Evolutionary conservation across 2,888 invertebrate species (phyloP), one percentile per base, ranked within the genome.

Genomic region (Nemurella pictetii): DNA sequence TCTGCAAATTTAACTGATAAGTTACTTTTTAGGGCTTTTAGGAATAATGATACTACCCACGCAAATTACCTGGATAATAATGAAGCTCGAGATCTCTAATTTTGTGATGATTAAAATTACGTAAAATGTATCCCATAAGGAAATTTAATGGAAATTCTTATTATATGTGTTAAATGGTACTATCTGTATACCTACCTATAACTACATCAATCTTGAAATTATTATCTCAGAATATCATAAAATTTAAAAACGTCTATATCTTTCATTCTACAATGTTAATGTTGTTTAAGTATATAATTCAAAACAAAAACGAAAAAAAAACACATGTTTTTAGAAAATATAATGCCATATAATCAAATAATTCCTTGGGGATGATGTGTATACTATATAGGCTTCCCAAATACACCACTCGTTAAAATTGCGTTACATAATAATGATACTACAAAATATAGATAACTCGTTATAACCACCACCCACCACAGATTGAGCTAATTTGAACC

Each of bases 271-370:
- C 80, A 84, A 84, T 32, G 83, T 85, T 84, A 83, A 80, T 74
- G 84, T 85, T 85, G 85, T 85, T 85, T 81, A 80, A 80, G 78
- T 55, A 72, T 72, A 74, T n/a, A 80, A 78, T 29, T 77, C 25
- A 85, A 84, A 29, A 29, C 74, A 77, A 84, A 84, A 29, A 84
- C 32, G n/a, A 55, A 72, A 72, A 73, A 25, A 55, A 72, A 85
- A 83, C 83, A 78, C 74, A 85, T 81, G 81, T 86, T 35, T 75
- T 78, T 85, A 84, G 82, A 83, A 72, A 84, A 28, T 85, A 78
- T 83, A 35, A 55, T 55, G 55, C 55, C 20, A 55, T 20, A 55
- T 55, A 55, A 55, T 55, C 55, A 55, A 55, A 55, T 55, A 20
- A 55, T 55, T 55, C 55, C 5, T 55, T 55, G 55, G 55, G 12